These are phyloP conservation scores for Carlito syrichta DNA, from an alignment of 2,113 vertebrate species.

Conservation along the genomic window DNA sequence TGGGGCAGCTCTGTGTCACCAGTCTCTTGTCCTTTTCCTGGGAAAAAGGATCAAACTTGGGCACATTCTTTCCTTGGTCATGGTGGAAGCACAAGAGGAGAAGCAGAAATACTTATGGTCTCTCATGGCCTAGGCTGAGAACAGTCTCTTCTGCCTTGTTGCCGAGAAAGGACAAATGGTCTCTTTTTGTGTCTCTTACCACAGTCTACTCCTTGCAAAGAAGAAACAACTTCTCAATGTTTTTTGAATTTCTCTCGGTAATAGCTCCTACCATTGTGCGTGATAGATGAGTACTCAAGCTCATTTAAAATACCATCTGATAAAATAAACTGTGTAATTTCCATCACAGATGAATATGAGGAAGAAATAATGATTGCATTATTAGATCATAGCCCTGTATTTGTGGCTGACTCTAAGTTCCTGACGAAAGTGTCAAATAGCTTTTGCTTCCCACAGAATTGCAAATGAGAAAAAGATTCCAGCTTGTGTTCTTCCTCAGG, in stretches of 20 bases:
- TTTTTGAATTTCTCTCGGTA: background rate
- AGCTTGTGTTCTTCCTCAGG: background rate
- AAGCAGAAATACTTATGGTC: background rate
- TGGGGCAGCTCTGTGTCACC: background rate
- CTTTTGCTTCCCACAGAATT: background rate
- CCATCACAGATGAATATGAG: background rate
- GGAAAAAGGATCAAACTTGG: no score
- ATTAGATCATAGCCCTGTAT: constrained; percentile 5
- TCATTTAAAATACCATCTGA: background rate
- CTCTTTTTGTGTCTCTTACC: background rate
- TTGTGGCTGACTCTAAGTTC: background rate
- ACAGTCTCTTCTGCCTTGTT: background rate
- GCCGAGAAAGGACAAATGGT: background rate
- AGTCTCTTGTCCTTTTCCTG: background rate
- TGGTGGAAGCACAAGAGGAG: rapidly evolving
- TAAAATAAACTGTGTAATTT: background rate
- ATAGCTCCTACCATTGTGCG: background rate
- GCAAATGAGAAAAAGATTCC: background rate
- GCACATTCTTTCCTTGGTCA: rapidly evolving
- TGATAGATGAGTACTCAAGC: background rate
- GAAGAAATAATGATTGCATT: background rate
- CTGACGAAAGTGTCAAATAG: background rate
- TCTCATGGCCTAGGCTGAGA: background rate
- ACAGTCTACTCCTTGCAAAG: background rate
- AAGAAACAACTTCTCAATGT: background rate